Percentiles rank a stretch among this genome's conserved stretches.
These are phyloP conservation scores for Drosophila trapezifrons DNA, from an alignment of 1,140 invertebrate genomes.

Conservation along the genomic window DNA sequence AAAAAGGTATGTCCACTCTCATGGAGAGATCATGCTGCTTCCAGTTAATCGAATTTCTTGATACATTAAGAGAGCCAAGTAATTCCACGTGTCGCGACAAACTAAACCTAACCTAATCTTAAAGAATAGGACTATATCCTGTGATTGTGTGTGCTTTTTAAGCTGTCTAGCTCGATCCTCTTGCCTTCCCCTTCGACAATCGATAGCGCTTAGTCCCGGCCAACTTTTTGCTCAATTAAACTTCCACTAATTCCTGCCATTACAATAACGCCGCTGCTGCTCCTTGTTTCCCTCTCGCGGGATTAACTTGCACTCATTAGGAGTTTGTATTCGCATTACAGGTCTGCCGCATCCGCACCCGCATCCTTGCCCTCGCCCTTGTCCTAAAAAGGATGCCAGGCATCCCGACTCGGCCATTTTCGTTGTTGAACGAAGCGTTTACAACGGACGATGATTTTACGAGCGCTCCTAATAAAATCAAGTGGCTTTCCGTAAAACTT, in stretches of 20 bases:
- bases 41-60: not conserved
- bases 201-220: not conserved
- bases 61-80: not conserved
- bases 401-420: conserved; percentile 22
- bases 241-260: conserved; percentile 27
- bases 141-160: no score
- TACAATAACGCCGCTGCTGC: conserved; percentile 14
- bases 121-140: not conserved
- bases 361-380: not conserved
- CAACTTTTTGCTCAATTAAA: conserved; percentile 25
- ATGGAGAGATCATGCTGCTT: no score
- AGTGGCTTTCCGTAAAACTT: conserved; percentile 77
- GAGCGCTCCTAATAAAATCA: conserved; percentile 75
- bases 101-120: not conserved
- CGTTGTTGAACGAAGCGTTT: conserved; percentile 50
- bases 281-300: conserved; percentile 6
- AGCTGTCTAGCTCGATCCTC: not conserved
- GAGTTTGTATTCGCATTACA: conserved; percentile 40
- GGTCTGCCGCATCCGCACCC: not conserved
- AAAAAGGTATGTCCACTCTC: no score
- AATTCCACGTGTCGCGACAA: no score
- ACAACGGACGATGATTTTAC: conserved; percentile 66
- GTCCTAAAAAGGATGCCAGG: conserved; percentile 1
- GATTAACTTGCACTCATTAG: conserved; percentile 45
- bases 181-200: not conserved